Evolutionary conservation across 2,113 vertebrate species (phyloP), one percentile per base, ranked within the genome.

Genomic region (Acanthisitta chloris): DNA sequence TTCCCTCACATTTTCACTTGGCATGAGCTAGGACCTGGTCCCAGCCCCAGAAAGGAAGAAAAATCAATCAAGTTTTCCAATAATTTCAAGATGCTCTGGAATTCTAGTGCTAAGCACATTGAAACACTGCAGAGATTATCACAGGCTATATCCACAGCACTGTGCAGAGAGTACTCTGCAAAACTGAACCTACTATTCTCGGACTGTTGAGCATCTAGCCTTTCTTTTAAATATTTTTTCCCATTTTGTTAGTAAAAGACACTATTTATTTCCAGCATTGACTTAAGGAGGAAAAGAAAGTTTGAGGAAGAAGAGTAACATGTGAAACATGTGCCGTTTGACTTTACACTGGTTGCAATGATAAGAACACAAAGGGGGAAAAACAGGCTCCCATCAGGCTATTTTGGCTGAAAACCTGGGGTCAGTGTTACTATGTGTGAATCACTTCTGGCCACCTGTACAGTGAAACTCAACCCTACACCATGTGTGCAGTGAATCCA

Each of bases 241-340:
- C 55, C 12, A 17, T 55, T 84, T 59, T 69, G 34, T 48, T 77
- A n/a, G 12, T 45, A 46, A 64, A 86, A 76, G 17, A 5, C 17
- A 54, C 6, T 26, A 10, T 66, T 81, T 80, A 17, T 72, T 76
- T 81, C 34, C 36, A 89, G 17, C 8, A 31, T 34, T 65, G 31
- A 38, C 12, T 46, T 12, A 70, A 13, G 49, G 20, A 83, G 26
- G 48, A 72, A 81, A 85, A 59, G 26, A 92, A 48, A 61, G 36
- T 14, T 4, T 51, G 45, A 82, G 43, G 28, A 76, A 77, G 42
- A 49, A 45, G 65, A 78, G 14, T 28, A 66, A 18, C 15, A 38
- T 0, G 0, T 59, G 33, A 13, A 26, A 48, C 38, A 15, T 8
- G 36, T 26, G 2, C 4, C 55, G 6, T 48, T 61, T 52, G 33